These are phyloP conservation scores for Crossocerus cetratus DNA, from an alignment of 2,888 invertebrate species.

Conservation along the genomic window DNA sequence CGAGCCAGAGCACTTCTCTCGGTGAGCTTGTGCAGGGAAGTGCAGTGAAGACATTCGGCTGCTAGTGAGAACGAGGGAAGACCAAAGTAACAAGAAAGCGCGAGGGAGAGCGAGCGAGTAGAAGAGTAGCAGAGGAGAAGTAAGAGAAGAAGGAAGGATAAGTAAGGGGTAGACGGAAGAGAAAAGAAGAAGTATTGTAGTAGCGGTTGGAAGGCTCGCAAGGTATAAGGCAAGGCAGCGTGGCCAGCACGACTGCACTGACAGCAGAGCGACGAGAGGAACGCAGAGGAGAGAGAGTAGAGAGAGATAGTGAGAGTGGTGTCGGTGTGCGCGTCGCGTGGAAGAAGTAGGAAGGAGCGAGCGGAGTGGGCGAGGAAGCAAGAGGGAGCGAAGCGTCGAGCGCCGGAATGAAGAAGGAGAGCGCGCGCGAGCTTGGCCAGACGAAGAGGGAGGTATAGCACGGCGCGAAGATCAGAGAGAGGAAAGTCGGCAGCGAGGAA, in stretches of 20 bases:
- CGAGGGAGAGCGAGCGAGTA: background rate
- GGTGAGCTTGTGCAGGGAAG: no score
- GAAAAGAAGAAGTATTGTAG: constrained; percentile 59
- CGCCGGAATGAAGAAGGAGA: constrained; percentile 37
- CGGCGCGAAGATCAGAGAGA: constrained; percentile 74
- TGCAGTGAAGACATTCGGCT: constrained; percentile 5
- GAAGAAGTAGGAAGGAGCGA: constrained; percentile 29
- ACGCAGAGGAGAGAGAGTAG: constrained; percentile 23
- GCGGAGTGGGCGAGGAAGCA: constrained; percentile 24
- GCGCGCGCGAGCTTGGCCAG: constrained; percentile 22
- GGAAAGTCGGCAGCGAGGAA: constrained; percentile 27
- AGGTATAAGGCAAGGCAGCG: constrained; percentile 57
- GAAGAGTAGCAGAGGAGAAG: constrained; percentile 17
- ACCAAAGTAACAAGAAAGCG: background rate
- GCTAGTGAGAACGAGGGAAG: constrained; percentile 37
- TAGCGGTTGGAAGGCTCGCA: constrained; percentile 42
- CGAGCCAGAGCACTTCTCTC: no score
- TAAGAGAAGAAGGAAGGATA: constrained; percentile 63
- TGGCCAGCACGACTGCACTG: constrained; percentile 61
- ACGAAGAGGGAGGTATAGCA: constrained; percentile 49
- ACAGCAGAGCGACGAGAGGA: constrained; percentile 32
- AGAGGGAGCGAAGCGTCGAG: constrained; percentile 42
- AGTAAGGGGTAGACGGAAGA: constrained; percentile 62
- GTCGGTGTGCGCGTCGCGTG: constrained; percentile 18
- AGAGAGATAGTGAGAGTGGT: background rate